Base-by-base conservation (phyloP, 2,797 vertebrate species). In the Otolemur crassicaudatus region DNA sequence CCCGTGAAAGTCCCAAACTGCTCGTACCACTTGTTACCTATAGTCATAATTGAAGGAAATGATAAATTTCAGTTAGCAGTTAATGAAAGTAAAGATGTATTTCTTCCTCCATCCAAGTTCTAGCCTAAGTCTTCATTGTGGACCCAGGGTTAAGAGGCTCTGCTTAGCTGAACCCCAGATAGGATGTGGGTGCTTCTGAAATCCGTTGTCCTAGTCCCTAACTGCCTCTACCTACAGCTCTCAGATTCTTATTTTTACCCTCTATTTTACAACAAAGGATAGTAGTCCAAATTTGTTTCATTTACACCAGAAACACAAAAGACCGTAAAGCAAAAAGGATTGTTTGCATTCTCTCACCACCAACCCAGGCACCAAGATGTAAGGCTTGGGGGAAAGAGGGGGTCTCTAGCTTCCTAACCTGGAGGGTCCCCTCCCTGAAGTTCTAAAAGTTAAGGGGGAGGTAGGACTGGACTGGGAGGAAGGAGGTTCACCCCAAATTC, bases 241-340 rank as follows among this genome's bases (percentile, higher is more conserved):
- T 60, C 70, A 56, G 53, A 84, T 86, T 81, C 90, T 91, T 70
- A 7, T 4, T 22, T 37, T 40, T 37, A 76, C 11, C 23, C 40
- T 92, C 75, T 79, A 40, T 83, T 90, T 70, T 75, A 83, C 81
- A 83, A 46, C 40, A 56, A 73, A 73, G 19, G 61, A 46, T 25
- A 67, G 63, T 46, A 37, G 75, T 53, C 40, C 77, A 83, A 73
- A 85, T 92, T 56, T 84, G 72, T 29, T 81, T 91, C n/a, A 25
- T 79, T 94, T 94, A 87, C 31, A 27, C 43, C 16, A 77, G 73
- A 86, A 81, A 69, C 31, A 85, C 31, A 72, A 89, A 69, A 77
- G 23, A 29, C n/a, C n/a, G n/a, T n/a, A n/a, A 91, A 89, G 87
- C 16, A 49, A 34, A 87, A 90, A 90, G 40, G 27, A 75, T 60